Evolutionary conservation across 23 tunicate genomes (phyloP).

Genomic region (Trididemnum clinides): DNA sequence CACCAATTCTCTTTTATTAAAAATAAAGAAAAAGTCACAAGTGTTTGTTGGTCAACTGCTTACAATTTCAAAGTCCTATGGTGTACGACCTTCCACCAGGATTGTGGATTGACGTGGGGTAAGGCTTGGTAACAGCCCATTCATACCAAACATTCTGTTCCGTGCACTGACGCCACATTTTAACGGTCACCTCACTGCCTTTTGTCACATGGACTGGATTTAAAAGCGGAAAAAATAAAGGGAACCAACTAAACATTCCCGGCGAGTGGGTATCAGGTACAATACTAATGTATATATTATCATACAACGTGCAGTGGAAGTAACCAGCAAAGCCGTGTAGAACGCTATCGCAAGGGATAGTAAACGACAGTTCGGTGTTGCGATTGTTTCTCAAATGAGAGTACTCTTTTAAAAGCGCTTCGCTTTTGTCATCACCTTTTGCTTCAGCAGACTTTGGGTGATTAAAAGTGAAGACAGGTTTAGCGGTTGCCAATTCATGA

Average conservation of each 20-base stretch:
- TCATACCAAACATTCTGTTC: conserved; percentile 94
- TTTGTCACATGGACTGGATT: conserved; percentile 51
- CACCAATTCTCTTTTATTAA: too few species aligned
- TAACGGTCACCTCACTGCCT: conserved; percentile 42
- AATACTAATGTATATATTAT: conserved; percentile 89
- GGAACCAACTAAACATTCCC: conserved; percentile 99
- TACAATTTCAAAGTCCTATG: conserved; percentile 87
- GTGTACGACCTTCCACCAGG: conserved; percentile 91
- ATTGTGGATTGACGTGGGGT: conserved; percentile 57
- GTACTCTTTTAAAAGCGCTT: not conserved
- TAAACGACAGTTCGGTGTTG: conserved; percentile 35
- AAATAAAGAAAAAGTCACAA: too few species aligned
- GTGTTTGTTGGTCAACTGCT: too few species aligned
- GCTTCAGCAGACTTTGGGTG: conserved; percentile 52
- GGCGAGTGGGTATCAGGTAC: conserved; percentile 92
- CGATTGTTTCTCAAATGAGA: conserved; percentile 48
- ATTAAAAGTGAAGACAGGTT: conserved; percentile 75
- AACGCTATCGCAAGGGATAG: conserved; percentile 47
- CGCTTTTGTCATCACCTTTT: not conserved
- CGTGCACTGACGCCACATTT: conserved; percentile 79
- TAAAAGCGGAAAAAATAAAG: conserved; percentile 82
- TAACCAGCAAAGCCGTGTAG: conserved; percentile 99
- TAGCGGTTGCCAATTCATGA: conserved; percentile 66
- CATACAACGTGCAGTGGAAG: conserved; percentile 81
- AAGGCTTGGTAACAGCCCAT: conserved; percentile 85